Percentiles rank a stretch among this genome's conserved stretches.
Evolutionary conservation across 2,113 vertebrate genomes (phyloP).

Genomic region (Brachyhypopomus gauderio): DNA sequence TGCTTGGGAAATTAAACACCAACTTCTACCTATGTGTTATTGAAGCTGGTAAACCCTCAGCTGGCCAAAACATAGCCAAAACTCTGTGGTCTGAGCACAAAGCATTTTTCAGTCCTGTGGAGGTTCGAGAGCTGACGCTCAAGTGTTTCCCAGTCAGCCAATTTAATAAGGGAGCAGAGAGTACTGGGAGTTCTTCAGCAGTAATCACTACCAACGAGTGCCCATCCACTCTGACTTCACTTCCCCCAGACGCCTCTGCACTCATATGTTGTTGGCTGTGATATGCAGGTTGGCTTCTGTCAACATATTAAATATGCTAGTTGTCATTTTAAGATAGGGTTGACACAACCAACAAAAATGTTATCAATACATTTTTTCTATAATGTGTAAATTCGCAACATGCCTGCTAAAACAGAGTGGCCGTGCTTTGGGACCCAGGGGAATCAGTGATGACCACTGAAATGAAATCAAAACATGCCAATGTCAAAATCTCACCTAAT

Average conservation of each 20-base stretch:
- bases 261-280: conserved; percentile 11
- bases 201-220: conserved; percentile 38
- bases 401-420: not conserved
- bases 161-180: conserved; percentile 25
- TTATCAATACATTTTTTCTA: not conserved
- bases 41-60: not conserved
- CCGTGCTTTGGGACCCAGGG: conserved; percentile 2
- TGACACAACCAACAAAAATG: not conserved
- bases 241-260: conserved; percentile 1
- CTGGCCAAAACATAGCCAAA: not conserved
- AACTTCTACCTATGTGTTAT: not conserved
- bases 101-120: conserved; percentile 8
- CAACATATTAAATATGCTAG: conserved; percentile 35
- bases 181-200: conserved; percentile 20
- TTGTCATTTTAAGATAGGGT: conserved; percentile 3
- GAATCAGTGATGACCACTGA: not conserved
- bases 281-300: conserved; percentile 2
- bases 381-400: not conserved
- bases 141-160: conserved; percentile 1
- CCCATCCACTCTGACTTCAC: conserved; percentile 13
- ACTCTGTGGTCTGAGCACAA: not conserved
- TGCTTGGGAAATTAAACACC: not conserved
- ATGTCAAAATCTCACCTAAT: not conserved
- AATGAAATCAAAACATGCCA: not conserved
- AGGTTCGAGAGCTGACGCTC: not conserved